Evolutionary conservation across 1,140 invertebrate genomes (phyloP).

Genomic region (Temnothorax longispinosus): DNA sequence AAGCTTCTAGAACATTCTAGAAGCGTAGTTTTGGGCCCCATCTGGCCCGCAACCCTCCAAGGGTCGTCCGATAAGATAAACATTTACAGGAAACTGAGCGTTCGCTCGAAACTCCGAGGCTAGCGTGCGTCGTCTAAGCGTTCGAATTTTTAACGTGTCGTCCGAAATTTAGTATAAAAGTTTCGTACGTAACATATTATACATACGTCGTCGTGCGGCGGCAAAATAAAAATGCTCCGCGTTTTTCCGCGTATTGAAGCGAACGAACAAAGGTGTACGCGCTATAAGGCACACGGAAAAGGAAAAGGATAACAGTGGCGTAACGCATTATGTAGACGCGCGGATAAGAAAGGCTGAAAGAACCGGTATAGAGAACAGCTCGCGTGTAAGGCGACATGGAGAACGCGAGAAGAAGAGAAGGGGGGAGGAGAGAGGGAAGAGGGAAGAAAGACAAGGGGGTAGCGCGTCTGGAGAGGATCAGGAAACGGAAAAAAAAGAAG

Average conservation of each 20-base stretch:
- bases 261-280: slow-evolving; percentile 21
- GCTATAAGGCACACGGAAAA: background rate
- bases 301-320: slow-evolving; percentile 18
- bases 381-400: slow-evolving; percentile 29
- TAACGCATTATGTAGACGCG: slow-evolving; percentile 32
- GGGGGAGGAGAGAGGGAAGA: too few relatives aligned
- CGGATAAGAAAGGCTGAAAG: slow-evolving; percentile 34
- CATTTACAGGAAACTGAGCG: too few relatives aligned
- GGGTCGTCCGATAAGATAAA: too few relatives aligned
- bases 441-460: background rate
- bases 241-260: slow-evolving; percentile 17
- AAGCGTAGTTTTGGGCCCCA: too few relatives aligned
- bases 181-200: background rate
- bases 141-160: too few relatives aligned
- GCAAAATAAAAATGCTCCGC: slow-evolving; percentile 25
- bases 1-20: too few relatives aligned
- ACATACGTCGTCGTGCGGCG: background rate
- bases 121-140: too few relatives aligned
- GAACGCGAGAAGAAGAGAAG: background rate
- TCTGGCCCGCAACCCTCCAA: too few relatives aligned
- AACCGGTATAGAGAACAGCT: slow-evolving; percentile 7
- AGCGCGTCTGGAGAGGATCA: slow-evolving; percentile 23
- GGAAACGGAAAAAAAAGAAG: slow-evolving; percentile 21
- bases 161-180: too few relatives aligned
- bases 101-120: too few relatives aligned